Conservation (phyloP, 2,888 invertebrate genomes). For the Sarcophaga variegata region DNA sequence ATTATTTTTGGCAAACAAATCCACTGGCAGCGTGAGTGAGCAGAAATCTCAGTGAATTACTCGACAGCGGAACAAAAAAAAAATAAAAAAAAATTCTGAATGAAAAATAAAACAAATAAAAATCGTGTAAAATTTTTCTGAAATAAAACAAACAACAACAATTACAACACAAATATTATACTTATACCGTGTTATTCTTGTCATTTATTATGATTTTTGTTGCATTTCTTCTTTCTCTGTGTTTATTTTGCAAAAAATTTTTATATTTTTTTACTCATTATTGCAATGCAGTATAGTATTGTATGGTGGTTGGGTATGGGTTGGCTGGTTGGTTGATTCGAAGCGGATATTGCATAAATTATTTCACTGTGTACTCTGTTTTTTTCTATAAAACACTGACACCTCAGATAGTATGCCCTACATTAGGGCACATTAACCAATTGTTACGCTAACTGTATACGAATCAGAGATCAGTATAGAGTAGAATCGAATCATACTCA, state of each 20-base stretch:
- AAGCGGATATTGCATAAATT: slow-evolving; percentile 59
- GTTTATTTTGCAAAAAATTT: too few species aligned
- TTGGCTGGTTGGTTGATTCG: background rate
- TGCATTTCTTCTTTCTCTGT: too few species aligned
- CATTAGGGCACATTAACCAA: background rate
- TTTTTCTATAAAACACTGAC: background rate
- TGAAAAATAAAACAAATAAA: slow-evolving; percentile 29
- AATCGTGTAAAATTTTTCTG: slow-evolving; percentile 25
- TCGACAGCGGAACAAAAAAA: too few species aligned
- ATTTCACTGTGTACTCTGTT: background rate
- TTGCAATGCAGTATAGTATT: too few species aligned
- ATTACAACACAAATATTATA: background rate
- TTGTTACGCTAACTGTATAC: too few species aligned
- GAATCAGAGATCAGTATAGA: too few species aligned
- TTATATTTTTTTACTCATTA: too few species aligned
- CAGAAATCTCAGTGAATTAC: too few species aligned
- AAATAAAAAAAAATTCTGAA: slow-evolving; percentile 1
- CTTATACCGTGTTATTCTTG: background rate
- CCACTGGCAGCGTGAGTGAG: slow-evolving; percentile 4
- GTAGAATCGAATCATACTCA: too few species aligned
- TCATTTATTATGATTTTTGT: background rate
- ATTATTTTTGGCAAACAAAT: slow-evolving; percentile 52
- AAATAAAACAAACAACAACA: slow-evolving; percentile 18
- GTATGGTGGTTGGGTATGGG: background rate
- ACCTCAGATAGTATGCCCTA: background rate